These are phyloP conservation scores for Anagrus nilaparvatae DNA, from an alignment of 1,140 invertebrate genomes.

Conservation along the genomic window DNA sequence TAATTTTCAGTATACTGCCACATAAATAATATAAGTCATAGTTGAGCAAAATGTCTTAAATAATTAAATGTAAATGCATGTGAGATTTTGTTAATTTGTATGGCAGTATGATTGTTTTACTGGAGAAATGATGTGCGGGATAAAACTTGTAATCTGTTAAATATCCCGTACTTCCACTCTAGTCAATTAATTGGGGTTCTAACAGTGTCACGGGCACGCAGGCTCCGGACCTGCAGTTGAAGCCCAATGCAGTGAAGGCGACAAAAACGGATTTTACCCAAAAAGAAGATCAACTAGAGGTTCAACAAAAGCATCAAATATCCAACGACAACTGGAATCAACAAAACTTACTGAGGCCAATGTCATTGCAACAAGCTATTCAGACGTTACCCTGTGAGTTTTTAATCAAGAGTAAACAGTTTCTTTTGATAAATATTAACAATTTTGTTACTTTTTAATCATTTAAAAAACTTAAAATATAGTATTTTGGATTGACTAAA, in stretches of 20 bases:
- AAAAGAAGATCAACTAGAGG: constrained; percentile 3
- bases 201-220: constrained; percentile 42
- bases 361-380: neutral
- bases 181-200: constrained; percentile 38
- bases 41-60: neutral
- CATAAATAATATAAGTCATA: neutral
- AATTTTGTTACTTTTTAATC: too few relatives aligned
- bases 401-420: too few relatives aligned
- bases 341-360: neutral
- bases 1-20: too few relatives aligned
- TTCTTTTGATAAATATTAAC: too few relatives aligned
- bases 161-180: constrained; percentile 31
- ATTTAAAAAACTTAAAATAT: too few relatives aligned
- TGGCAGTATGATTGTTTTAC: too few relatives aligned
- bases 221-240: constrained; percentile 26
- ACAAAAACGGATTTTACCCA: neutral
- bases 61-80: constrained; percentile 3
- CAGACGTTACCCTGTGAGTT: too few relatives aligned
- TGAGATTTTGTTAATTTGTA: constrained; percentile 8
- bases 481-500: too few relatives aligned
- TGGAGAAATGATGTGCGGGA: constrained; percentile 25
- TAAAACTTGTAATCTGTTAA: constrained; percentile 20
- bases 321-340: neutral
- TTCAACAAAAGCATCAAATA: constrained; percentile 5
- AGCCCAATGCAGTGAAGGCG: constrained; percentile 10